Percentiles rank a stretch among this genome's conserved stretches.
These are phyloP conservation scores for Lycorma delicatula DNA, from an alignment of 1,140 invertebrate genomes.

Conservation along the genomic window DNA sequence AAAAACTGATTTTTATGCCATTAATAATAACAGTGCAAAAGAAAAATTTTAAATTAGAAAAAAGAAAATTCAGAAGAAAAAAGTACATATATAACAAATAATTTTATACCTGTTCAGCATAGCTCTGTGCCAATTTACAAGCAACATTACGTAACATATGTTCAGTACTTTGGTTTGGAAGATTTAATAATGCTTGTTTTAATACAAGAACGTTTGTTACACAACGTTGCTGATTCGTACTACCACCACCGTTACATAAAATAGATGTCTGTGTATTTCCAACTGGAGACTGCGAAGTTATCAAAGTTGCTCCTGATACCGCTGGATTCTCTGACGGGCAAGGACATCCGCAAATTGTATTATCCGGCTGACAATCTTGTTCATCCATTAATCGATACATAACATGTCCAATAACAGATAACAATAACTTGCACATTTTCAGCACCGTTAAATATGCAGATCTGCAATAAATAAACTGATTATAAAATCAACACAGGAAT, in stretches of 20 bases:
- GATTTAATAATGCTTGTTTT: conserved; percentile 57
- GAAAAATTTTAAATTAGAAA: no score
- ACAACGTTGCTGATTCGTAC: neutral
- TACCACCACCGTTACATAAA: neutral
- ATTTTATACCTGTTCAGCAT: conserved; percentile 48
- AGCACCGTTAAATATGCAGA: conserved; percentile 81
- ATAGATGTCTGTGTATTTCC: neutral
- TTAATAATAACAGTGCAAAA: no score
- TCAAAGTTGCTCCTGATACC: neutral
- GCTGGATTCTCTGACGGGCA: neutral
- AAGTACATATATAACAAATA: no score
- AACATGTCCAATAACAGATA: conserved; percentile 76
- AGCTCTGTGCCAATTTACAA: conserved; percentile 59
- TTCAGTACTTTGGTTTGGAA: conserved; percentile 58
- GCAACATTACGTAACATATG: conserved; percentile 54
- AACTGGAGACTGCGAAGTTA: no score
- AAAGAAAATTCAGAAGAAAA: no score
- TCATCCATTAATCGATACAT: conserved; percentile 53
- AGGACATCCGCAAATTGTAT: no score
- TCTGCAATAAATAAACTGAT: conserved; percentile 41
- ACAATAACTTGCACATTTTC: conserved; percentile 78
- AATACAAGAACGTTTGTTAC: conserved; percentile 12
- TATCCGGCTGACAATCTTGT: no score
- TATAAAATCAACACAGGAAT: no score
- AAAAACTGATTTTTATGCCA: no score